Evolutionary conservation across 1,140 invertebrate genomes (phyloP).

Genomic region (Cylas formicarius): DNA sequence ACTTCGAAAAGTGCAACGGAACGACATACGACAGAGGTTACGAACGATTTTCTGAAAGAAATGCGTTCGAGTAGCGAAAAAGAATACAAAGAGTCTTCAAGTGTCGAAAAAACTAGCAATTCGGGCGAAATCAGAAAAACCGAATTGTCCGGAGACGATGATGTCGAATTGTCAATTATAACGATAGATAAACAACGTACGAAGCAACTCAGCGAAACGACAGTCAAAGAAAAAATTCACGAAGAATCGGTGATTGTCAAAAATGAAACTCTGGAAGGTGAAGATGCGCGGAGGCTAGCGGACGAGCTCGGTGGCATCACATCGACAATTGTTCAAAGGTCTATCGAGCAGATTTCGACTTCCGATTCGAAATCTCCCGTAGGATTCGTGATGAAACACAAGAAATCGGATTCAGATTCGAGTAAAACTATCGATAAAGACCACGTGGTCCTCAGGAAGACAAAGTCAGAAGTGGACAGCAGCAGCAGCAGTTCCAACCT

Average conservation of each 20-base stretch:
- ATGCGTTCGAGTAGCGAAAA: conserved; percentile 3
- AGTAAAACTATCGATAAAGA: conserved; percentile 24
- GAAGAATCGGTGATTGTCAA: conserved; percentile 19
- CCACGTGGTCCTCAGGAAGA: conserved; percentile 39
- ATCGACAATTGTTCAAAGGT: too few relatives aligned
- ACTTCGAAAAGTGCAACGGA: too few relatives aligned
- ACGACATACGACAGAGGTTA: too few relatives aligned
- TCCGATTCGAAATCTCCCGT: conserved; percentile 41
- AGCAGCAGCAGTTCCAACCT: conserved; percentile 48
- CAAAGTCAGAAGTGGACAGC: conserved; percentile 32
- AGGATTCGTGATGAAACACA: conserved; percentile 32
- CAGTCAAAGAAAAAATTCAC: conserved; percentile 18
- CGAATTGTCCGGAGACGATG: conserved; percentile 13
- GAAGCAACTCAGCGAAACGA: conserved; percentile 8
- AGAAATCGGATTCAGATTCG: conserved; percentile 29
- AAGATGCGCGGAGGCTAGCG: too few relatives aligned
- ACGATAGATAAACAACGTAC: conserved; percentile 19
- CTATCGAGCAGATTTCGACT: too few relatives aligned
- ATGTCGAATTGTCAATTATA: conserved; percentile 11
- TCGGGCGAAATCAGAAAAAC: conserved; percentile 14
- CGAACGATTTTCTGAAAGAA: conserved; percentile 19
- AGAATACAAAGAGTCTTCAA: conserved; percentile 9
- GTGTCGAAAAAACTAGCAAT: conserved; percentile 7
- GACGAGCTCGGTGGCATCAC: too few relatives aligned
- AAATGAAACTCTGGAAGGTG: conserved; percentile 12